These are phyloP conservation scores for Colistium nudipinnis DNA, from an alignment of 2,113 vertebrate species.

Conservation along the genomic window DNA sequence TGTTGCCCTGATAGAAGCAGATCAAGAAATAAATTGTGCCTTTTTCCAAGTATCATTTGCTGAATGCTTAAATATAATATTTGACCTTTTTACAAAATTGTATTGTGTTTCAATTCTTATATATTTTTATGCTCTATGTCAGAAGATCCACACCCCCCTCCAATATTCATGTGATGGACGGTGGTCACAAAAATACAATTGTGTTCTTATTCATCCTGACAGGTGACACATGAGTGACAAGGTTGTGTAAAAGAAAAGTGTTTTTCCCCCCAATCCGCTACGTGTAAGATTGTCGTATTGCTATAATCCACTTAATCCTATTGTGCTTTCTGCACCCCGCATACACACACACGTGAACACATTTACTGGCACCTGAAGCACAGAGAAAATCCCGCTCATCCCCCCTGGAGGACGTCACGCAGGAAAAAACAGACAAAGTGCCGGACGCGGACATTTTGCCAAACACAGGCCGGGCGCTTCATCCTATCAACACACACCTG, in stretches of 20 bases:
- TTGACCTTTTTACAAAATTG: not conserved
- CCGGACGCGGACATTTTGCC: slow-evolving; percentile 1
- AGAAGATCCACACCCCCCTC: no score
- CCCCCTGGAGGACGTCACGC: slow-evolving; percentile 44
- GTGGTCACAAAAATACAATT: slow-evolving; percentile 48
- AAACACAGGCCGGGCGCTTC: slow-evolving; percentile 41
- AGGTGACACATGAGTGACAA: slow-evolving; percentile 60
- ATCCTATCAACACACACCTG: slow-evolving; percentile 60
- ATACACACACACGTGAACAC: slow-evolving; percentile 30
- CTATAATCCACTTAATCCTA: slow-evolving; percentile 81
- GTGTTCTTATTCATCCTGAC: slow-evolving; percentile 46
- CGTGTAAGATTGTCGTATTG: slow-evolving; percentile 70
- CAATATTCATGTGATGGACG: no score
- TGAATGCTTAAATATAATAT: no score
- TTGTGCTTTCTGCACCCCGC: slow-evolving; percentile 62
- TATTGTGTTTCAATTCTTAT: not conserved
- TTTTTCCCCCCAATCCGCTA: slow-evolving; percentile 47
- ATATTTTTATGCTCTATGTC: no score
- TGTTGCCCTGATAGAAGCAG: slow-evolving; percentile 26
- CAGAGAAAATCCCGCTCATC: slow-evolving; percentile 60
- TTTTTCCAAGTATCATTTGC: no score
- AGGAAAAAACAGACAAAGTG: not conserved
- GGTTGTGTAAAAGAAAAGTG: slow-evolving; percentile 43
- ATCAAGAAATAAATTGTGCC: slow-evolving; percentile 40
- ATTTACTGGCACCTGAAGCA: slow-evolving; percentile 61